Conservation (phyloP, 2,113 vertebrate genomes). For the Tragulus kanchil region DNA sequence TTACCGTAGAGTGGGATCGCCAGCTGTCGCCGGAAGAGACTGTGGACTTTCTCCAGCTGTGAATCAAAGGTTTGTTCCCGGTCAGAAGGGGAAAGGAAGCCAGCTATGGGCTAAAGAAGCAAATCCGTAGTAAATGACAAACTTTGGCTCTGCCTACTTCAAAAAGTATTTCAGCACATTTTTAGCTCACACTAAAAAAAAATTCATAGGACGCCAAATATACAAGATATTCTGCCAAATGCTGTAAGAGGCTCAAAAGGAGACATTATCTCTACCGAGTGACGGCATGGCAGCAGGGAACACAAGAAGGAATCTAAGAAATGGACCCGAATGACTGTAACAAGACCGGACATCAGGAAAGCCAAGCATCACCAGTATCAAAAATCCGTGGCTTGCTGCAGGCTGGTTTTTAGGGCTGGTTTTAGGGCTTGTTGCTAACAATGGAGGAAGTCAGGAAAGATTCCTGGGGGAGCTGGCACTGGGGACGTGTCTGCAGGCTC, state of each 20-base stretch:
- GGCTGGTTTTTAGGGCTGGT: not conserved
- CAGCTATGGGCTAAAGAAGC: conserved; percentile 92
- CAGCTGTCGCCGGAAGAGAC: conserved; percentile 96
- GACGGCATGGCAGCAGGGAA: not conserved
- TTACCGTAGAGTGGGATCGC: conserved; percentile 95
- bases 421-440: not conserved
- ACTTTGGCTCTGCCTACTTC: conserved; percentile 50
- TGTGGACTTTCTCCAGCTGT: conserved; percentile 95
- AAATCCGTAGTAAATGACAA: conserved; percentile 69
- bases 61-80: conserved; percentile 93
- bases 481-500: not conserved
- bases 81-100: conserved; percentile 91
- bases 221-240: not conserved
- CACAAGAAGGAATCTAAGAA: not conserved
- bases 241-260: not conserved
- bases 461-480: not conserved
- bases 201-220: not conserved
- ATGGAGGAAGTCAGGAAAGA: not conserved
- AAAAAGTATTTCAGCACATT: conserved; percentile 45
- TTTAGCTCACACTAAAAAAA: conserved; percentile 49
- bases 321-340: not conserved
- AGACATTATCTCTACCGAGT: not conserved
- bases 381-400: rapidly evolving
- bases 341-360: not conserved
- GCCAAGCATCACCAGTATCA: not conserved